phyloP scores from a whole-genome alignment of 2,113 vertebrate genomes.

The Paraplagusia blochii region DNA sequence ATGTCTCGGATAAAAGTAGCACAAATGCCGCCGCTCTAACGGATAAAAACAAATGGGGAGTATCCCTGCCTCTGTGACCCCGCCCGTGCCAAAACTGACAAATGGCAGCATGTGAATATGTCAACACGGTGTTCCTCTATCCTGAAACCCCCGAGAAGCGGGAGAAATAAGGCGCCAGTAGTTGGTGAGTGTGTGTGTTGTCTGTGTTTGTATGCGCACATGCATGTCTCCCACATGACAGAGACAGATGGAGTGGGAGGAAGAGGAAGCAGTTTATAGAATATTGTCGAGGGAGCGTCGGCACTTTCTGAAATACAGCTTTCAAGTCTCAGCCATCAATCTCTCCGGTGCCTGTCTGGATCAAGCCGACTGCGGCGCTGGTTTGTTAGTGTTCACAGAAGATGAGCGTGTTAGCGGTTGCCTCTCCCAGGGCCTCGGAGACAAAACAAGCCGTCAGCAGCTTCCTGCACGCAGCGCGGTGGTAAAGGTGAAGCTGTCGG shows the following conservation, averaged over 20 bases:
- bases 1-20: slow-evolving; percentile 66
- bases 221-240: slow-evolving; percentile 61
- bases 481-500: slow-evolving; percentile 56
- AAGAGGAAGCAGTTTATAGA: slow-evolving; percentile 77
- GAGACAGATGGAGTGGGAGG: slow-evolving; percentile 76
- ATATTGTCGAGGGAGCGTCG: slow-evolving; percentile 73
- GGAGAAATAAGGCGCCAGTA: slow-evolving; percentile 27
- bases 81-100: slow-evolving; percentile 27
- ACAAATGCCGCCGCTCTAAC: slow-evolving; percentile 49
- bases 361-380: slow-evolving; percentile 57
- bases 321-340: slow-evolving; percentile 77
- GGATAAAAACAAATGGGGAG: slow-evolving; percentile 30
- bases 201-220: slow-evolving; percentile 39
- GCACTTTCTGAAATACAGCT: slow-evolving; percentile 71
- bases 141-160: slow-evolving; percentile 30
- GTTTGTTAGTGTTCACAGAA: slow-evolving; percentile 68
- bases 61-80: slow-evolving; percentile 46
- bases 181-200: slow-evolving; percentile 43
- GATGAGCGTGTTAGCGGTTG: slow-evolving; percentile 45
- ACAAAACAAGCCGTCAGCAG: slow-evolving; percentile 39
- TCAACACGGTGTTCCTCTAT: slow-evolving; percentile 21
- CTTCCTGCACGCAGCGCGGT: slow-evolving; percentile 22
- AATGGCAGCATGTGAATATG: slow-evolving; percentile 23
- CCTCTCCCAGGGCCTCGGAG: slow-evolving; percentile 33
- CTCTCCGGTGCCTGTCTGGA: slow-evolving; percentile 60